phyloP scores from a whole-genome alignment of 2,797 vertebrate species.

The Falco concolor region DNA sequence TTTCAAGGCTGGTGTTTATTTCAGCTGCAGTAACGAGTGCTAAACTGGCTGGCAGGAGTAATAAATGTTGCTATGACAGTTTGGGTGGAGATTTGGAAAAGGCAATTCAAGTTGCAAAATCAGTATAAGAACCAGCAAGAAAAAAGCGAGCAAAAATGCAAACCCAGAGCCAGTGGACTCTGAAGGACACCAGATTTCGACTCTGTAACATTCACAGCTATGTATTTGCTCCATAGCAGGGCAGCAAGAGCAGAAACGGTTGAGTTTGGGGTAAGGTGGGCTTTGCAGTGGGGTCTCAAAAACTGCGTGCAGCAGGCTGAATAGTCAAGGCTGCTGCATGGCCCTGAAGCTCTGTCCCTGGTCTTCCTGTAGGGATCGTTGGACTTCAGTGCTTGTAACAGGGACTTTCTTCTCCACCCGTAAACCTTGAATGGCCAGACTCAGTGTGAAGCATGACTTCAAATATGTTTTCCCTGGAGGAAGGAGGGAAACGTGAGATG shows the following conservation, averaged over 20 bases:
- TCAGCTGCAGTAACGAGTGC: neutral
- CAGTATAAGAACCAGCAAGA: neutral
- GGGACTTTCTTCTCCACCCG: neutral
- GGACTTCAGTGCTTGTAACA: neutral
- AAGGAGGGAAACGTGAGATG: neutral
- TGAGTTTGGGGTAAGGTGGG: neutral
- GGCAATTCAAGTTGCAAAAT: neutral
- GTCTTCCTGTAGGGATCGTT: neutral
- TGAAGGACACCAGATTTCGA: neutral
- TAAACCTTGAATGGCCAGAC: neutral
- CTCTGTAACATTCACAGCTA: neutral
- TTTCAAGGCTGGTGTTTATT: neutral
- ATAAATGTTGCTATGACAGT: neutral
- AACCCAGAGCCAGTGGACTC: neutral
- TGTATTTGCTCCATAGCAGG: neutral
- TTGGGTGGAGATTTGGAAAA: constrained; percentile 8
- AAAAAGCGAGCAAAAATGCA: neutral
- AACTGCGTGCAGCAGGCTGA: neutral
- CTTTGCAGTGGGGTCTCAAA: neutral
- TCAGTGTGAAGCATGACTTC: neutral
- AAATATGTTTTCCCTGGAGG: neutral
- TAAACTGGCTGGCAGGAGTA: neutral
- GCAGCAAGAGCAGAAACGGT: neutral
- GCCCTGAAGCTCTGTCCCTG: neutral
- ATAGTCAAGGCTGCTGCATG: neutral